Evolutionary conservation across 1,140 invertebrate genomes (phyloP).

Genomic region (Manduca sexta): DNA sequence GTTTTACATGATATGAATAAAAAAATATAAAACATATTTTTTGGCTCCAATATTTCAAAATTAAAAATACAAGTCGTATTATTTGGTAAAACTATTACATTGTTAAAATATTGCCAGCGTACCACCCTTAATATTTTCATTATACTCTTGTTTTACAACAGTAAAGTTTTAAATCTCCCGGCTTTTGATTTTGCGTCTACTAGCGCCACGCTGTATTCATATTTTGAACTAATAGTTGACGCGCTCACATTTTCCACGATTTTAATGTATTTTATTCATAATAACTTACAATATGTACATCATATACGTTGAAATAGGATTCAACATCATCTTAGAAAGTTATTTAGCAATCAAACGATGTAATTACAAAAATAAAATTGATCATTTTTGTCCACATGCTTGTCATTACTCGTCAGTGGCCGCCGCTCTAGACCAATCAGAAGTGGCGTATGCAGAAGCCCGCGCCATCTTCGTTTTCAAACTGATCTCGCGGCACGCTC

Average conservation of each 20-base stretch:
- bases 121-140: too few species aligned
- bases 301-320: constrained; percentile 10
- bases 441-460: constrained; percentile 76
- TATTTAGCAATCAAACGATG: background rate
- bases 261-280: constrained; percentile 2
- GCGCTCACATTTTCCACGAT: constrained; percentile 8
- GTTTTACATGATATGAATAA: too few species aligned
- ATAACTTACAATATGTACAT: background rate
- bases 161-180: constrained; percentile 32
- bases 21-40: too few species aligned
- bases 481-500: constrained; percentile 75
- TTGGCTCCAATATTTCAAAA: too few species aligned
- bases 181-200: constrained; percentile 8
- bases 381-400: constrained; percentile 43
- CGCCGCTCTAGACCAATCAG: constrained; percentile 72
- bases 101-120: too few species aligned
- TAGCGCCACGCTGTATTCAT: constrained; percentile 16
- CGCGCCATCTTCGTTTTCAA: constrained; percentile 90
- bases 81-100: too few species aligned
- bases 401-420: constrained; percentile 49
- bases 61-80: too few species aligned
- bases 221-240: constrained; percentile 21
- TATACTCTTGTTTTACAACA: too few species aligned
- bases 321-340: constrained; percentile 20
- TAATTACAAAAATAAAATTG: constrained; percentile 17